Percentiles rank a stretch among this genome's conserved stretches.
Evolutionary conservation across 2,888 invertebrate species (phyloP).

Genomic region (Amphipyra berbera): DNA sequence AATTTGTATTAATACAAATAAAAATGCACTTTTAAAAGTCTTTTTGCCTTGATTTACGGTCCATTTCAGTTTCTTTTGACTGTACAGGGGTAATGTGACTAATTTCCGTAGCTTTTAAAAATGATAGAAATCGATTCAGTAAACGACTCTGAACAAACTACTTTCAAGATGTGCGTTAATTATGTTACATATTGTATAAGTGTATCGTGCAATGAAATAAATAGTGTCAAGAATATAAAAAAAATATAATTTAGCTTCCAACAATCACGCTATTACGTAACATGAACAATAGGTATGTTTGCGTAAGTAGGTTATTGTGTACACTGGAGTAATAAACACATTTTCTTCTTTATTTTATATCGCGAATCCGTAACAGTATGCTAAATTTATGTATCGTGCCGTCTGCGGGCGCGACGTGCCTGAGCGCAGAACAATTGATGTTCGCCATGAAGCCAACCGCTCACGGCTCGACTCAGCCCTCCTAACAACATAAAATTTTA

Average conservation of each 20-base stretch:
- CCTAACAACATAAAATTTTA: conserved; percentile 85
- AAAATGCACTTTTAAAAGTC: too few species aligned
- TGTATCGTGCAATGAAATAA: conserved; percentile 12
- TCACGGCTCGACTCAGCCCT: conserved; percentile 59
- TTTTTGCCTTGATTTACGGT: too few species aligned
- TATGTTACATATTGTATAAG: too few species aligned
- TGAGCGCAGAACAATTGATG: conserved; percentile 73
- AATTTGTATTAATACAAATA: too few species aligned
- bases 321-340: conserved; percentile 48
- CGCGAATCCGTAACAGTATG: conserved; percentile 48
- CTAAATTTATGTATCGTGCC: conserved; percentile 62
- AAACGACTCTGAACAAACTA: too few species aligned
- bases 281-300: background rate
- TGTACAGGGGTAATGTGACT: too few species aligned
- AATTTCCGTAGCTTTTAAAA: too few species aligned
- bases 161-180: too few species aligned
- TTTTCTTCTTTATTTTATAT: conserved; percentile 46
- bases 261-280: conserved; percentile 11
- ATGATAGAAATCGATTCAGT: too few species aligned
- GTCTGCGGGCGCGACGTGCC: conserved; percentile 61
- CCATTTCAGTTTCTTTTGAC: too few species aligned
- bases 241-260: conserved; percentile 6
- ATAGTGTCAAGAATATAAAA: background rate
- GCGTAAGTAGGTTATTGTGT: conserved; percentile 45
- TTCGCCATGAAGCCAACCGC: conserved; percentile 71